Evolutionary conservation across 2,888 invertebrate genomes (phyloP).

Genomic region (Callinectes sapidus): DNA sequence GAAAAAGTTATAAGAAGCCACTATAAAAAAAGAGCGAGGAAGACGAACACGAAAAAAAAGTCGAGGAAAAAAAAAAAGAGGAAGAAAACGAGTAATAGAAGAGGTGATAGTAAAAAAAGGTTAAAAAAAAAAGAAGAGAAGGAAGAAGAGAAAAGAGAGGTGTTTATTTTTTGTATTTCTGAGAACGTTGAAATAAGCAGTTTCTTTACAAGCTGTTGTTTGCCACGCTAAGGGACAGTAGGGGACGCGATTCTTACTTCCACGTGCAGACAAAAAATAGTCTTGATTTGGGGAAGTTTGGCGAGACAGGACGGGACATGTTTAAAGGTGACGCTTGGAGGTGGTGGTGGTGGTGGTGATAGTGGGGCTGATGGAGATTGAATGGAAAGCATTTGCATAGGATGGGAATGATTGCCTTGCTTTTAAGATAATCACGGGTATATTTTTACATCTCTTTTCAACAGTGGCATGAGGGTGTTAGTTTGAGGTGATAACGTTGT

Average conservation of each 20-base stretch:
- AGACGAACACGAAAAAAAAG: neutral
- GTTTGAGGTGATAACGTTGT: neutral
- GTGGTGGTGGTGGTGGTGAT: neutral
- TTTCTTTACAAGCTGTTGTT: neutral
- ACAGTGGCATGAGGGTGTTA: neutral
- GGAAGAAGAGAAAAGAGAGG: neutral
- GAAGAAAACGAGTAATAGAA: neutral
- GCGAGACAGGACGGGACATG: neutral
- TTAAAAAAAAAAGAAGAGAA: neutral
- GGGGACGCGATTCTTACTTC: neutral
- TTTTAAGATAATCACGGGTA: neutral
- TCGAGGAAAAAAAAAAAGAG: neutral
- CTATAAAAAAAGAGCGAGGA: neutral
- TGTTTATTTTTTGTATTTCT: no score
- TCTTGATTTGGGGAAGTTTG: conserved; percentile 5
- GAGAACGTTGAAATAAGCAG: neutral
- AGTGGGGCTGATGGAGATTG: neutral
- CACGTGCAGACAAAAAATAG: neutral
- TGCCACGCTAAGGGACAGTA: neutral
- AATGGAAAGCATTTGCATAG: neutral
- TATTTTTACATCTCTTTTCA: neutral
- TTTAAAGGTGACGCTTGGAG: neutral
- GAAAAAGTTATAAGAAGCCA: neutral
- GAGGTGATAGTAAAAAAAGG: neutral
- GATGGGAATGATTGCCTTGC: neutral